These are phyloP conservation scores for Notothenia rossii DNA, from an alignment of 2,113 vertebrate species.

Conservation along the genomic window DNA sequence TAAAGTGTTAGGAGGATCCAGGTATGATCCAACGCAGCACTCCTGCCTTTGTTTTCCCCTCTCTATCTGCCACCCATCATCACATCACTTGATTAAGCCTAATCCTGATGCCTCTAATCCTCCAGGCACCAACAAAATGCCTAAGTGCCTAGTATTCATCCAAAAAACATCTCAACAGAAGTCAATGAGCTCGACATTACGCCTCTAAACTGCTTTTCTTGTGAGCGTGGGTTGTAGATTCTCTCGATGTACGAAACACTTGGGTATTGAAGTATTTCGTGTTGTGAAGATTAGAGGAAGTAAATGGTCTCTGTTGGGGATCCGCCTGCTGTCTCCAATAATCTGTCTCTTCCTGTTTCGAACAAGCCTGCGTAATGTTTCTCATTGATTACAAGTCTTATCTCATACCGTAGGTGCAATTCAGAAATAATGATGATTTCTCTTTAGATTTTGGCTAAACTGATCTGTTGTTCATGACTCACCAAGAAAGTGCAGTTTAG, in stretches of 20 bases:
- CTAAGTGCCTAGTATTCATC: slow-evolving; percentile 34
- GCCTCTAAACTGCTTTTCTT: neutral
- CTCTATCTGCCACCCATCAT: slow-evolving; percentile 47
- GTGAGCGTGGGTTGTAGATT: slow-evolving; percentile 10
- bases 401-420: slow-evolving; percentile 9
- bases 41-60: slow-evolving; percentile 46
- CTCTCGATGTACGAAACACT: slow-evolving; percentile 10
- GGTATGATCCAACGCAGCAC: slow-evolving; percentile 40
- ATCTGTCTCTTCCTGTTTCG: slow-evolving; percentile 10
- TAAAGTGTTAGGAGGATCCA: slow-evolving; percentile 31
- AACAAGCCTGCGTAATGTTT: neutral
- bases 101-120: slow-evolving; percentile 73
- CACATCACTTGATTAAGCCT: slow-evolving; percentile 73
- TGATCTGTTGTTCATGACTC: neutral
- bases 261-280: slow-evolving; percentile 28
- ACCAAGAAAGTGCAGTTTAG: neutral
- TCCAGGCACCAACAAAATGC: slow-evolving; percentile 38
- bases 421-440: slow-evolving; percentile 20
- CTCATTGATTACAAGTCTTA: slow-evolving; percentile 22
- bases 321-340: neutral
- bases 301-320: slow-evolving; percentile 36
- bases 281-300: neutral
- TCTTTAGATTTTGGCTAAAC: neutral
- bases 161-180: slow-evolving; percentile 45
- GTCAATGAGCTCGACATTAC: slow-evolving; percentile 13